Base-by-base conservation (phyloP, 2,797 vertebrate species). In the Enteromius fasciolatus region DNA sequence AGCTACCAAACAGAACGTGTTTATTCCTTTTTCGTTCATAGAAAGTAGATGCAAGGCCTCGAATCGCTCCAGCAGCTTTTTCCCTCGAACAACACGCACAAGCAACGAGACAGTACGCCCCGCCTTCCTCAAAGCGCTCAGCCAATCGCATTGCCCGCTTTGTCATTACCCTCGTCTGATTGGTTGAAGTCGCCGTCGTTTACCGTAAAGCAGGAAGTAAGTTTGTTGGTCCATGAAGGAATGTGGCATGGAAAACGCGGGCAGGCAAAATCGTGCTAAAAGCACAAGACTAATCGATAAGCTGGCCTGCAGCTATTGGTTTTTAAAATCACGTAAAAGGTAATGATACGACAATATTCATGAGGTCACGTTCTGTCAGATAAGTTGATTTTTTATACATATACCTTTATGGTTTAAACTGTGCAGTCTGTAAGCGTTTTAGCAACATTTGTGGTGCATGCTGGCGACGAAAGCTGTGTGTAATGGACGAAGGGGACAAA, bases 41-140 rank as follows among this genome's bases (percentile, higher is more conserved):
- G 44, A 70, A 79, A 15, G 66, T 75, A 69, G 76, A 64, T 28
- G 67, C 66, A 88, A 90, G 89, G 89, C 89, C 89, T 87, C 87
- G 86, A 87, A 86, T 46, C 52, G 12, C 57, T 64, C 82, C 76
- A 78, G 50, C 82, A 69, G 76, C 80, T 66, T 81, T 84, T 81
- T 81, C 83, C 83, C 83, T 85, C 80, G 86, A 84, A 85, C 78
- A 82, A 77, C 76, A 70, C 78, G 44, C 81, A 52, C 59, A 70
- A 81, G 83, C 59, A 46, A 33, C 1, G 72, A 84, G 61, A 75
- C 48, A 18, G 11, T 12, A 18, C 11, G 25, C 1, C 87, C 81
- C 88, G 85, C 90, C 90, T 67, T 39, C 79, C 23, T 5, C 10
- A 0, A 23, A 0, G 1, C 1, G n/a, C 3, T 7, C 17, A 33